Evolutionary conservation across 2,888 invertebrate genomes (phyloP), one percentile per base, ranked within the genome.

Genomic region (Hipparchia sbordonii): DNA sequence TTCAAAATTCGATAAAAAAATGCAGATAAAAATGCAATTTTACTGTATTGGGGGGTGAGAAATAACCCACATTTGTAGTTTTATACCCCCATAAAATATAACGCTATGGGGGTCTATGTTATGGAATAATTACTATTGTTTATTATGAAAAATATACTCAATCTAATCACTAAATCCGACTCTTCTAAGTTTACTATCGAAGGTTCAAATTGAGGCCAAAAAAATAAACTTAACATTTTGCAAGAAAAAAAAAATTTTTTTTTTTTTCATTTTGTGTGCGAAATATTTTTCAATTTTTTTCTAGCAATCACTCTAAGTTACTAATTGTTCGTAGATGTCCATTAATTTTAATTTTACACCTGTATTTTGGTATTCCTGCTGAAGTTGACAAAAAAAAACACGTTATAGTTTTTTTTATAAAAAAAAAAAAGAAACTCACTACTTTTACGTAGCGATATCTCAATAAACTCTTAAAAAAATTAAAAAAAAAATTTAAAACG

Each of bases 61-160:
- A 62, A 63, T 63, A 8, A 9, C 48, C 8, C 62, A 12, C 51
- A 33, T 65, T 33, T 65, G 23, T 51, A 13, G 12, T 48, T 46
- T 23, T 8, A 33, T 62, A 52, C 45, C 67, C 45, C 67, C 67
- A 13, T 13, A 33, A 67, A 71, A 67, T 60, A 51, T 52, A 51
- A 51, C 33, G 65, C 65, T 52, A 65, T 33, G 51, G 65, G 65
- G 65, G 61, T 10, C 6, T 60, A 33, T 23, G 12, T 46, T 13
- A 52, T 3, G 52, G 51, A 65, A 65, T 33, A 12, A 9, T 68
- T 12, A 59, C 56, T 68, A 59, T 68, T 51, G 67, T 57, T 48
- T 33, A 59, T 48, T 59, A 59, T 72, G 74, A 74, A 74, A 72
- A 74, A 74, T 74, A 74, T 72, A 72, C 48, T 74, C 61, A 60